Evolutionary conservation across 2,888 invertebrate genomes (phyloP).

Genomic region (Callosobruchus maculatus): DNA sequence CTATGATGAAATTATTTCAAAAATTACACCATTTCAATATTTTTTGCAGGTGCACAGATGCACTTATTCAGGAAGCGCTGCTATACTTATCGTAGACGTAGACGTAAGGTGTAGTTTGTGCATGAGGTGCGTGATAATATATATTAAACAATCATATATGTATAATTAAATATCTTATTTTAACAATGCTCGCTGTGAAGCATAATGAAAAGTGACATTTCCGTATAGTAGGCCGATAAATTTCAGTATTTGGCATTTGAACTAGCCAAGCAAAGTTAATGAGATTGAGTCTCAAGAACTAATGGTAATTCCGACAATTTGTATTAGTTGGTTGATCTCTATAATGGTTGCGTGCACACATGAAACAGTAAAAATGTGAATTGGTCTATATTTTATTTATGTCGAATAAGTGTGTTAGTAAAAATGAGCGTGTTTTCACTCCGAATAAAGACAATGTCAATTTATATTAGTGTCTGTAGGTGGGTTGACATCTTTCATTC

Average conservation of each 20-base stretch:
- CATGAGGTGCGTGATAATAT: no score
- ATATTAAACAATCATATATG: no score
- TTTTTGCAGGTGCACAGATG: no score
- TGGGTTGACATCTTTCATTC: no score
- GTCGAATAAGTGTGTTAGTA: background rate
- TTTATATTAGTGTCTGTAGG: background rate
- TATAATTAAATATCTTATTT: no score
- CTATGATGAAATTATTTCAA: no score
- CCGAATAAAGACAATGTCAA: background rate
- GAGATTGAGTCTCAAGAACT: background rate
- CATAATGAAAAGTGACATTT: background rate
- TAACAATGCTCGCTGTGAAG: no score
- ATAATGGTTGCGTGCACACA: background rate
- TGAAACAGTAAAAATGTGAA: background rate
- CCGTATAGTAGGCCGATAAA: background rate
- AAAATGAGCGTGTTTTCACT: background rate
- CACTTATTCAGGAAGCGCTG: no score
- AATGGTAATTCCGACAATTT: background rate
- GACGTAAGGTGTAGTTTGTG: no score
- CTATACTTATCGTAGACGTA: no score
- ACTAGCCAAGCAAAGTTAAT: background rate
- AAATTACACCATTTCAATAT: no score
- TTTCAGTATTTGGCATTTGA: background rate
- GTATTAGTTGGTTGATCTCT: background rate
- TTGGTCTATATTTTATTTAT: background rate